Evolutionary conservation across 2,113 vertebrate genomes (phyloP), one percentile per base, ranked within the genome.

Genomic region (Gallinago paraguaiae): DNA sequence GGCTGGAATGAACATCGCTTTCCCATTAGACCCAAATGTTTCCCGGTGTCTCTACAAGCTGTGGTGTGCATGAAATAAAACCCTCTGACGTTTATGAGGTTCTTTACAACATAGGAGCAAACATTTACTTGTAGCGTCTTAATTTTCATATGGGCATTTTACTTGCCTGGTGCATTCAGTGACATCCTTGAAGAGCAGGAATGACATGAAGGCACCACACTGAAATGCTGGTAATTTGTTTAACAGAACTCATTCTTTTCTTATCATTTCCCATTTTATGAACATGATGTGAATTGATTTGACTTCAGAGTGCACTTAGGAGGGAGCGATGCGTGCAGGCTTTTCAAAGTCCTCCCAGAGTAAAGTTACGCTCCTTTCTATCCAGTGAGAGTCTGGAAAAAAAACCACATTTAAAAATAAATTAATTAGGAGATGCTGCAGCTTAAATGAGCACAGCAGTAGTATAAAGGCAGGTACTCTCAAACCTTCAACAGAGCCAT

Each of bases 151-250:
- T 82, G 91, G 89, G 77, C 75, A 67, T 93, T 96, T 93, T 80
- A 13, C 86, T 89, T 91, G 88, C 74, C 43, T 82, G 83, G 81
- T 91, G 51, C 53, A 11, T 81, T 94, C 50, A 7, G 74, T 91
- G 86, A 82, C 83, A 89, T 93, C 70, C 80, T 85, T 74, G 89
- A 92, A 93, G 88, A 93, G 59, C 86, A 67, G 74, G 92, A 91
- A 79, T 89, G 86, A 70, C 96, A 93, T 94, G 91, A 93, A 94
- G 92, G 88, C 86, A 31, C 92, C 1, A 2, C 79, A 10, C 46
- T 85, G 91, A 95, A 95, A 80, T 91, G 92, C 91, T 82, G 82
- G 95, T 93, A 77, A 94, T 97, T 96, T 96, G 95, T 96, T 79
- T 70, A 95, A 89, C 91, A 95, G 88, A 94, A 89, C 67, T 96